Base-by-base conservation (phyloP, 2,888 invertebrate species). In the Euclidia mi region DNA sequence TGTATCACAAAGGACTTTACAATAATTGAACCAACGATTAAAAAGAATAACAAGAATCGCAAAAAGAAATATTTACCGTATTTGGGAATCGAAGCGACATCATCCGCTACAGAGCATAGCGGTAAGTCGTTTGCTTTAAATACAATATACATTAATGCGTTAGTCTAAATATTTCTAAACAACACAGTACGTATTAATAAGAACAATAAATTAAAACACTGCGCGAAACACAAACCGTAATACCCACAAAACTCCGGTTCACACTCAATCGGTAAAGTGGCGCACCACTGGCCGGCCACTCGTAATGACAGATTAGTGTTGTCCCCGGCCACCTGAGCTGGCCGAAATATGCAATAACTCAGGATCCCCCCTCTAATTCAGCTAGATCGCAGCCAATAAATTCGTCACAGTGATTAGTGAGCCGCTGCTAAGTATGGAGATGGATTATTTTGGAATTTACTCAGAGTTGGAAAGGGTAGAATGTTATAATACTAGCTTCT, bases 351-450 rank as follows among this genome's bases (percentile, higher is more conserved):
- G 87, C 87, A 78, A 89, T 92, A 91, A 91, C 82, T 92, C 92
- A 91, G 68, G 50, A 52, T 61, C 64, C 75, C 74, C n/a, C 78
- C 78, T 76, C 80, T 89, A 89, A 90, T 83, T 90, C 89, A 87
- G 84, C 81, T 81, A 82, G 87, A 86, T 87, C 87, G 84, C 77
- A 72, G 71, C 87, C 92, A 85, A 93, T 93, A 93, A 93, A 93
- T 93, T 93, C 92, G 79, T 93, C 92, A 92, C 78, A 60, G 87
- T 90, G 90, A 92, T 91, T 91, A 90, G 85, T 80, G 69, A 65
- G 51, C 43, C 17, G 25, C 45, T 17, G 43, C 56, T 25, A 56
- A 59, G 50, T 71, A 58, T 74, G 81, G 79, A 82, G 35, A 52
- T 31, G 57, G 59, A 49, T n/a, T n/a, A 53, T 49, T 45, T 31